These are phyloP conservation scores for Hetaerina titia DNA, from an alignment of 2,888 invertebrate genomes.

Conservation along the genomic window DNA sequence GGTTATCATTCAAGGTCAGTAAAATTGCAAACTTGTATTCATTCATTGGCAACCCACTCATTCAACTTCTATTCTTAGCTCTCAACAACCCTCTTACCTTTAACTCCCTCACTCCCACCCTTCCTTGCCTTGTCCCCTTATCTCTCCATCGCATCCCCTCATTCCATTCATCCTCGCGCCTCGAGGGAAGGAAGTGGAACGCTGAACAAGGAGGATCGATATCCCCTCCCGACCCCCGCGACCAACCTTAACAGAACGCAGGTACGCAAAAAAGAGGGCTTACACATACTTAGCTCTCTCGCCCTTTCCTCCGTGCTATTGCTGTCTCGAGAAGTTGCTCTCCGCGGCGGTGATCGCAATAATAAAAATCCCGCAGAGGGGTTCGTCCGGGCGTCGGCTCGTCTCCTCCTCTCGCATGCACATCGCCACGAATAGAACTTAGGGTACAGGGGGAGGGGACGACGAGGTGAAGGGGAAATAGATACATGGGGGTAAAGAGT, in stretches of 20 bases:
- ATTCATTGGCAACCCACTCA: background rate
- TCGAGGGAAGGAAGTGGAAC: background rate
- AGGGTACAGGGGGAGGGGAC: background rate
- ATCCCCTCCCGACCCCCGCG: background rate
- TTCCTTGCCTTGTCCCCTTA: background rate
- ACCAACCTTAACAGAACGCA: slow-evolving; percentile 5
- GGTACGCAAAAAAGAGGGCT: background rate
- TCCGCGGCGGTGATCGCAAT: background rate
- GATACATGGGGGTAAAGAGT: too few relatives aligned
- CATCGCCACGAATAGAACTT: slow-evolving; percentile 26
- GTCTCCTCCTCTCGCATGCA: background rate
- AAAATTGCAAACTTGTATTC: too few relatives aligned
- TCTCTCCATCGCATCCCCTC: background rate
- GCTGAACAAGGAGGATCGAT: background rate
- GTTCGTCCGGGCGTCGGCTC: background rate
- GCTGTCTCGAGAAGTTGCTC: background rate
- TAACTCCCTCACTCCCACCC: background rate
- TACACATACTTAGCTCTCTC: too few relatives aligned
- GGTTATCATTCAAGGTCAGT: too few relatives aligned
- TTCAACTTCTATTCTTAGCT: background rate
- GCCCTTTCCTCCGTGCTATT: too few relatives aligned
- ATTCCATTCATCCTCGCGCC: background rate
- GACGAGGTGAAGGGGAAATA: too few relatives aligned
- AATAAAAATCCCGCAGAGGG: background rate
- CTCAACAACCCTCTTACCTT: background rate